phyloP scores from a whole-genome alignment of 2,797 vertebrate genomes.

The Girardinus metallicus region DNA sequence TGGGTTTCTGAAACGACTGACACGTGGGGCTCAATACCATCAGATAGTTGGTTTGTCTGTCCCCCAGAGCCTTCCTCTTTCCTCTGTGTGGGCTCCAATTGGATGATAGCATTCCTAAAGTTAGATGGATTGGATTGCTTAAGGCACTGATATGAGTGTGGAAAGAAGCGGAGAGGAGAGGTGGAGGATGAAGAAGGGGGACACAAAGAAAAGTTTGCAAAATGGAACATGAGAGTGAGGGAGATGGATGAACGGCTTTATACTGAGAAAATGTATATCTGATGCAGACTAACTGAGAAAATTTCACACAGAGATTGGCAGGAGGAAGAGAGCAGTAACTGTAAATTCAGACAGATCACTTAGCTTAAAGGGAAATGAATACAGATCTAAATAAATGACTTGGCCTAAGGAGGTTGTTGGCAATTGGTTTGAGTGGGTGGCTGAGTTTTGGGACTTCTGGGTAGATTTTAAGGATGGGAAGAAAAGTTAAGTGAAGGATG shows the following conservation, averaged over 20 bases:
- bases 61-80: constrained; percentile 73
- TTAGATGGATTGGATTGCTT: constrained; percentile 74
- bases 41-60: constrained; percentile 64
- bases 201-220: constrained; percentile 45
- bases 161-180: constrained; percentile 29
- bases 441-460: constrained; percentile 48
- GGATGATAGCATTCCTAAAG: constrained; percentile 74
- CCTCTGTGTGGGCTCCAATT: constrained; percentile 72
- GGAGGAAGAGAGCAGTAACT: constrained; percentile 44
- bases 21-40: constrained; percentile 79
- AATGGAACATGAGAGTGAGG: constrained; percentile 59
- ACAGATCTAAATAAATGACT: constrained; percentile 72
- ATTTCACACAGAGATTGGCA: constrained; percentile 44
- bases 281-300: constrained; percentile 61
- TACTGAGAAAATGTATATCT: constrained; percentile 58
- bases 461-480: constrained; percentile 35
- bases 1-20: constrained; percentile 68
- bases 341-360: constrained; percentile 73
- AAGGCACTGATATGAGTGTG: constrained; percentile 56
- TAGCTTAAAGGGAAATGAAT: constrained; percentile 66
- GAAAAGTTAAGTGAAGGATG: constrained; percentile 15
- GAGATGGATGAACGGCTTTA: constrained; percentile 54
- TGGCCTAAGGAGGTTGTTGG: constrained; percentile 46
- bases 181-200: constrained; percentile 23
- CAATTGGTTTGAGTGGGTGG: constrained; percentile 63